Conservation (phyloP, 2,113 vertebrate species). For the Antechinus stuartii region DNA sequence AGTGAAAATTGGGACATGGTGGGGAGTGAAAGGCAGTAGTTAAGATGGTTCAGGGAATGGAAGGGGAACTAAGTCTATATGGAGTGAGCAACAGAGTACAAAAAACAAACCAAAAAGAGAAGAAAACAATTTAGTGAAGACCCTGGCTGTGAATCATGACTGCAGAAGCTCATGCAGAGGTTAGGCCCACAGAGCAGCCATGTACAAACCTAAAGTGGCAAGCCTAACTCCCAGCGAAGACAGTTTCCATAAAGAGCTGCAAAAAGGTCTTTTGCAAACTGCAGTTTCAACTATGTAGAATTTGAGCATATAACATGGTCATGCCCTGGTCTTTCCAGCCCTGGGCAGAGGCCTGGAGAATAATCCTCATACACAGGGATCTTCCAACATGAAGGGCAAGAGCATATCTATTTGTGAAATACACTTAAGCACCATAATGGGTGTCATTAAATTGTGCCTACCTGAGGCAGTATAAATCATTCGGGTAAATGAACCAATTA, state of each 20-base stretch:
- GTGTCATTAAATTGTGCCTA: constrained; percentile 80
- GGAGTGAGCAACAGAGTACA: background rate
- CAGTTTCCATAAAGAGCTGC: background rate
- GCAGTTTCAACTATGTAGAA: background rate
- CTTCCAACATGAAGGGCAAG: constrained; percentile 78
- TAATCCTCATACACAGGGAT: constrained; percentile 50
- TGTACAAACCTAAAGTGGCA: background rate
- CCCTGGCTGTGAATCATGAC: background rate
- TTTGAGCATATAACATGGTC: constrained; percentile 13
- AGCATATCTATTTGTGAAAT: constrained; percentile 78
- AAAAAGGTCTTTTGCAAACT: constrained; percentile 19
- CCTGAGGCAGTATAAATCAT: constrained; percentile 82
- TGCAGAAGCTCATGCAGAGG: background rate
- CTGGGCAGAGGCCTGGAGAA: constrained; percentile 53
- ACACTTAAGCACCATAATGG: constrained; percentile 76
- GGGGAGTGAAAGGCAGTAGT: background rate
- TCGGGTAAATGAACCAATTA: constrained; percentile 82
- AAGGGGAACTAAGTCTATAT: background rate
- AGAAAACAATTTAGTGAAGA: background rate
- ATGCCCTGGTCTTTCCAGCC: constrained; percentile 23
- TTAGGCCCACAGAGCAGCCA: background rate
- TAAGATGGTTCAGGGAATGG: background rate
- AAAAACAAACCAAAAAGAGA: background rate
- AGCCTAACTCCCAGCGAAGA: constrained; percentile 33
- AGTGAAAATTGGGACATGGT: background rate